Evolutionary conservation across 1,140 invertebrate species (phyloP), one percentile per base, ranked within the genome.

Genomic region (Daktulosphaira vitifoliae): DNA sequence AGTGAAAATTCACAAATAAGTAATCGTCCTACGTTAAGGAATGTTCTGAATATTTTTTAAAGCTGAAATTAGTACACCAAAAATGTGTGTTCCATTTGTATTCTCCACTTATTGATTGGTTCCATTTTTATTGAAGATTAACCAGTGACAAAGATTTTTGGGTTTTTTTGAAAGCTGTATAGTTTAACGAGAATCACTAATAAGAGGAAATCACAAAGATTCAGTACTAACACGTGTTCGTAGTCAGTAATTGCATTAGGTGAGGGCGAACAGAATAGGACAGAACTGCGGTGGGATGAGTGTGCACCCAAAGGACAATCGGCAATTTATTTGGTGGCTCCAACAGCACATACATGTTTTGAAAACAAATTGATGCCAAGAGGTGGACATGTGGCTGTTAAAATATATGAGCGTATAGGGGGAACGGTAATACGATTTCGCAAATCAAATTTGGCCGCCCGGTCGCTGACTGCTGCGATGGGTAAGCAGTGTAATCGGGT

Each of bases 351-450:
- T 33, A 33, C 29, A 33, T 33, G 29, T 56, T 56, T 56, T 13
- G 22, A 56, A 56, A 56, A 56, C 53, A 56, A 56, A 56, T 56
- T 56, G 38, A 26, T 16, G 38, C 38, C 38, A 6, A 26, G 37
- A 44, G 53, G 53, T 56, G 53, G 53, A 56, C 53, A 56, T 56
- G 53, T 56, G 53, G 53, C 53, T 33, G 15, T 33, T 33, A 33
- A 33, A 33, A 33, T 33, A 11, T 33, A 33, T 33, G 29, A 3
- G 39, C n/a, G 18, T n/a, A 15, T 23, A 6, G 9, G 18, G 20
- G 26, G 11, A 16, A 5, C 51, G 51, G 53, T 56, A 56, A 56
- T 44, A 42, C 39, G 53, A 56, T 56, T 56, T 56, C 22, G 22
- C 37, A 56, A 56, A 56, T 56, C 53, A 18, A 56, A 56, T 56